Conservation (phyloP, 2,113 vertebrate species). For the Corynorhinus townsendii region DNA sequence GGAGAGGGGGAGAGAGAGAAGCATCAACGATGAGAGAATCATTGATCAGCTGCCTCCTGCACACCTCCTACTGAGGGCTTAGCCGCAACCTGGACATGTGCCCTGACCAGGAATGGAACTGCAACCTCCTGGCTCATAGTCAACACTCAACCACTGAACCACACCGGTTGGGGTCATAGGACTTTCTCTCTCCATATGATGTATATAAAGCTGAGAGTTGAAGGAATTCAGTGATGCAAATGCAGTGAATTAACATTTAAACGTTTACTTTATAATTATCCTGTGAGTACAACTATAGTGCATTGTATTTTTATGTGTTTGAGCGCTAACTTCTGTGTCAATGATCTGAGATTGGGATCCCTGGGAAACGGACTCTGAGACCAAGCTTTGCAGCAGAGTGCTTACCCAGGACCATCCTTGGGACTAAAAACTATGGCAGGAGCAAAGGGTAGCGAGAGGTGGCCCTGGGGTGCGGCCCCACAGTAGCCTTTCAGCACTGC, state of each 20-base stretch:
- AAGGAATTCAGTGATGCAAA: neutral
- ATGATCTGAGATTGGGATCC: neutral
- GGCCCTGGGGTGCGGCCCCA: neutral
- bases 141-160: too few species aligned
- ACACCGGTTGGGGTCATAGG: too few species aligned
- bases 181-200: neutral
- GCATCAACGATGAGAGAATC: too few species aligned
- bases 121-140: too few species aligned
- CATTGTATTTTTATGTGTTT: neutral
- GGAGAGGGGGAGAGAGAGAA: too few species aligned
- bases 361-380: neutral
- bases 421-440: neutral
- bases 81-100: too few species aligned
- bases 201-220: neutral
- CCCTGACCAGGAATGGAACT: too few species aligned
- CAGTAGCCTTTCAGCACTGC: neutral
- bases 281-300: fast-evolving
- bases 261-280: neutral
- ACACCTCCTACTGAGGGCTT: too few species aligned
- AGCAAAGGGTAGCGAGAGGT: neutral
- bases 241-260: neutral
- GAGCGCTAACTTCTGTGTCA: neutral
- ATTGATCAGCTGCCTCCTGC: too few species aligned
- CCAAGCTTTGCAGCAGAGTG: too few species aligned
- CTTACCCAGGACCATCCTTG: neutral